A percentile compares a stretch with the other conserved stretches of the same genome.
Conservation (phyloP, 2,113 vertebrate genomes). For the Furnarius figulus region DNA sequence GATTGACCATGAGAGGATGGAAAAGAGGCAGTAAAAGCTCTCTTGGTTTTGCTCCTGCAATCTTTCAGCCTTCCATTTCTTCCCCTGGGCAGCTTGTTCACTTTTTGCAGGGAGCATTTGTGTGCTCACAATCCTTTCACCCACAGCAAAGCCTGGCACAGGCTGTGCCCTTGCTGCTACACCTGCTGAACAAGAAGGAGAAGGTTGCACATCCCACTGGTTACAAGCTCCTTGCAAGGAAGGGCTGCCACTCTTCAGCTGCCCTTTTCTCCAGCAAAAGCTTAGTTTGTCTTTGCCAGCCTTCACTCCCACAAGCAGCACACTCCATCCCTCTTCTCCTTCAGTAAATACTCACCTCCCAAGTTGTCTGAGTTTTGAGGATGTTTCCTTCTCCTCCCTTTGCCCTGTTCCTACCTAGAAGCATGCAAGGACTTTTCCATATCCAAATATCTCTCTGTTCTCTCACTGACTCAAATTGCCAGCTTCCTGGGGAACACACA, state of each 20-base stretch:
- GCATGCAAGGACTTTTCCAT: not conserved
- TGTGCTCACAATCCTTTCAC: not conserved
- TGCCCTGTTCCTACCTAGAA: not conserved
- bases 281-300: not conserved
- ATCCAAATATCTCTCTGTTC: not conserved
- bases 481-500: not conserved
- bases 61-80: not conserved
- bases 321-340: not conserved
- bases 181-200: not conserved
- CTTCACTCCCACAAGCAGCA: not conserved
- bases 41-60: not conserved
- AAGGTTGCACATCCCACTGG: not conserved
- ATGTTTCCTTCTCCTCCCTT: not conserved
- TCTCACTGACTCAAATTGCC: not conserved
- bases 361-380: not conserved
- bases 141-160: not conserved
- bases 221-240: not conserved
- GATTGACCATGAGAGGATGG: not conserved
- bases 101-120: not conserved
- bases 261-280: not conserved
- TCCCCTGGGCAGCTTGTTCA: not conserved
- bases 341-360: not conserved
- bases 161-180: not conserved
- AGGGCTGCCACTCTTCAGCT: not conserved
- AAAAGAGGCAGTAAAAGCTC: not conserved